Evolutionary conservation across 1,140 invertebrate species (phyloP), one percentile per base, ranked within the genome.

Genomic region (Brachionus sp.): DNA sequence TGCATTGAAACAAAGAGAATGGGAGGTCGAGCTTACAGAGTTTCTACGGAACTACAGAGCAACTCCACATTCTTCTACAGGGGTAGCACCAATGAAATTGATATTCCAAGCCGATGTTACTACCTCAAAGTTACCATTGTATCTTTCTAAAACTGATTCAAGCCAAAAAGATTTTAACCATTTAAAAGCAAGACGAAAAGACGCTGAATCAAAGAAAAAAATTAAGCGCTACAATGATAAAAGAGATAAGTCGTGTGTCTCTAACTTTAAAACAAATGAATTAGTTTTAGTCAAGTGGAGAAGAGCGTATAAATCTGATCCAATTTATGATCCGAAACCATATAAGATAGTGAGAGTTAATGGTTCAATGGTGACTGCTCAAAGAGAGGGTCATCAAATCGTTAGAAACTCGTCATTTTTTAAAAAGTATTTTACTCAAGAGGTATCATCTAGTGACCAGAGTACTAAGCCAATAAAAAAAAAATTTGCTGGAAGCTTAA

Each of bases 341-440:
- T 66, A 25, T 66, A 66, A 66, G 19, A n/a, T 66, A 16, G 62
- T 66, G 19, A 66, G 29, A 66, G 19, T 66, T 23, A 66, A 66
- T 19, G 62, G 62, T 66, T 66, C 62, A 66, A 66, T 66, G 62
- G 29, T 66, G 12, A 66, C 62, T 66, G 62, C 29, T 35, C 19
- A 66, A n/a, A 66, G 62, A 66, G 29, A 66, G 23, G 62, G 62
- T 3, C 10, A 16, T 33, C 13, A 25, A 16, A 25, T 66, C 19
- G 62, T 66, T 33, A 66, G 62, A 66, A 66, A 66, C 29, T 66
- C 62, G 12, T 66, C 62, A 1, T 66, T 66, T 66, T n/a, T n/a
- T n/a, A n/a, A n/a, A n/a, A n/a, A n/a, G n/a, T n/a, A n/a, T n/a
- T n/a, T n/a, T n/a, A n/a, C n/a, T n/a, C n/a, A n/a, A n/a, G n/a